A percentile compares a stretch with the other conserved stretches of the same genome.
These are phyloP conservation scores for Ammodramus savannarum DNA, from an alignment of 2,113 vertebrate genomes.

Conservation along the genomic window DNA sequence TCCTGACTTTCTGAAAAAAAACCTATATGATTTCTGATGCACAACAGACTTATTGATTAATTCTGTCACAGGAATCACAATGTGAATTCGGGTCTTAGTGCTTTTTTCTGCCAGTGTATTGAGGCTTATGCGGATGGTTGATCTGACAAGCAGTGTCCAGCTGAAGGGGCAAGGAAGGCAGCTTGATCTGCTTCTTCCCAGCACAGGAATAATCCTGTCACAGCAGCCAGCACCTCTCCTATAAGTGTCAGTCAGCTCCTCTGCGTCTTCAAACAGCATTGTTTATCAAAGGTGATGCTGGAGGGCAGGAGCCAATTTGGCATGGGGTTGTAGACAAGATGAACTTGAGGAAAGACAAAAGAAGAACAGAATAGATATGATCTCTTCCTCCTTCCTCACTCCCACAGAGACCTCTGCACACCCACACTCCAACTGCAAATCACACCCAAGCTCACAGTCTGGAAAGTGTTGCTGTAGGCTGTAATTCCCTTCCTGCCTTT, in stretches of 20 bases:
- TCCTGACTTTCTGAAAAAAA: background rate
- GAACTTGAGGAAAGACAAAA: background rate
- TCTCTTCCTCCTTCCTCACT: background rate
- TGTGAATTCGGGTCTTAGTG: background rate
- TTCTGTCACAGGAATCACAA: background rate
- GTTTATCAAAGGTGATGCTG: background rate
- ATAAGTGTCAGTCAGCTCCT: background rate
- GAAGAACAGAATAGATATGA: background rate
- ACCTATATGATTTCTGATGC: background rate
- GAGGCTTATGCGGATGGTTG: background rate
- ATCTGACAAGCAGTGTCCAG: background rate
- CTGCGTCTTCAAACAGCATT: background rate
- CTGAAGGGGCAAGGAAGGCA: background rate
- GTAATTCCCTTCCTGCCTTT: background rate
- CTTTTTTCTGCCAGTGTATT: background rate
- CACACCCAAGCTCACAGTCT: background rate
- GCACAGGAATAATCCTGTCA: background rate
- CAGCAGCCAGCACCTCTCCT: background rate
- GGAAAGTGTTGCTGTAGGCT: background rate
- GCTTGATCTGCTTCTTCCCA: background rate
- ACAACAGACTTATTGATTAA: background rate
- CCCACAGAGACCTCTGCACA: background rate
- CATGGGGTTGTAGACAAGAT: background rate
- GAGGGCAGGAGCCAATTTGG: background rate
- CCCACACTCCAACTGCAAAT: background rate